phyloP scores from a whole-genome alignment of 2,113 vertebrate genomes.

The Nanorana parkeri region DNA sequence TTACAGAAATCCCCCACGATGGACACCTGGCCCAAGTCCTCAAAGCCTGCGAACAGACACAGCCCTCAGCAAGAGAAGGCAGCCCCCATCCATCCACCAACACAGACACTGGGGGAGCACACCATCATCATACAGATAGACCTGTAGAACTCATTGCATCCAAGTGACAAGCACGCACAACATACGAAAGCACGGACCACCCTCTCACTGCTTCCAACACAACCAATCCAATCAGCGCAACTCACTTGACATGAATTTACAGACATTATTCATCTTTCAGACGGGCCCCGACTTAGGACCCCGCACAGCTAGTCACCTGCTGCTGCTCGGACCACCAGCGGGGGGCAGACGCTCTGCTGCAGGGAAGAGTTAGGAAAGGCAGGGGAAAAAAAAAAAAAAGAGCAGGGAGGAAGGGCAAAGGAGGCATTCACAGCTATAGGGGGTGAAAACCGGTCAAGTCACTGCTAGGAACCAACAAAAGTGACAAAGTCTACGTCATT shows the following conservation, averaged over 20 bases:
- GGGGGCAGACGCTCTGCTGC: slow-evolving; percentile 32
- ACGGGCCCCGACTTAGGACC: background rate
- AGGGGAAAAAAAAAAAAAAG: slow-evolving; percentile 59
- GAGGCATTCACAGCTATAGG: slow-evolving; percentile 3
- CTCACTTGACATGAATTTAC: no score
- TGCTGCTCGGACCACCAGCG: slow-evolving; percentile 52
- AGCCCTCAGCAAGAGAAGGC: slow-evolving; percentile 79
- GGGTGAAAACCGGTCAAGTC: background rate
- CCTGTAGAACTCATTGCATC: background rate
- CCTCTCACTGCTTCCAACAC: background rate
- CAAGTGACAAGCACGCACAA: background rate
- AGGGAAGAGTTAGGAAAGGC: slow-evolving; percentile 4
- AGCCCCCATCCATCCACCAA: background rate
- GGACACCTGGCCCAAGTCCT: slow-evolving; percentile 85
- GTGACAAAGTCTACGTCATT: background rate
- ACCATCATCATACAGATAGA: background rate
- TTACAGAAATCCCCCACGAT: slow-evolving; percentile 87
- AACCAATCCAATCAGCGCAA: background rate
- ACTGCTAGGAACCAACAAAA: no score
- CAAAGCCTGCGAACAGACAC: slow-evolving; percentile 83
- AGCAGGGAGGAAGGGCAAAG: background rate
- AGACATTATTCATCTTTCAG: background rate
- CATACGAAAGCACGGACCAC: background rate
- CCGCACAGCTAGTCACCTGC: slow-evolving; percentile 29
- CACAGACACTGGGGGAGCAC: background rate